Percentiles rank a stretch among this genome's conserved stretches.
Evolutionary conservation across 2,888 invertebrate genomes (phyloP).

Genomic region (Serrognathus titanus): DNA sequence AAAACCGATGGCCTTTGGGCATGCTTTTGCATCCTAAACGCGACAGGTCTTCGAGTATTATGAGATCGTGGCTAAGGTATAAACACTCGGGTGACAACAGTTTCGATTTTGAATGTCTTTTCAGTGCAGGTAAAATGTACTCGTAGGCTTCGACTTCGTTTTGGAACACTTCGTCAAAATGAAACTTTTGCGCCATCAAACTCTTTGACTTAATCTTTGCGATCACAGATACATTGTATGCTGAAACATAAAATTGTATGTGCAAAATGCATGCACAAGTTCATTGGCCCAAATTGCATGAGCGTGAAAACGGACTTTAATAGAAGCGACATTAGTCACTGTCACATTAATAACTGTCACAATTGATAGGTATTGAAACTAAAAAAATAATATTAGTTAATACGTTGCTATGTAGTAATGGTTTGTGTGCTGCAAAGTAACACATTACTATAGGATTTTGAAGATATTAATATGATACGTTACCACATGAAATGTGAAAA

Average conservation of each 20-base stretch:
- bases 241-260: constrained; percentile 16
- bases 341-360: no score
- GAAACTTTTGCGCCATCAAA: constrained; percentile 4
- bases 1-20: constrained; percentile 15
- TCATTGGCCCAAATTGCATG: no score
- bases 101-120: constrained; percentile 13
- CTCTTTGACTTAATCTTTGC: constrained; percentile 14
- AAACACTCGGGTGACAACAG: constrained; percentile 23
- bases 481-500: no score
- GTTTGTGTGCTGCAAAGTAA: no score
- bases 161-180: constrained; percentile 20
- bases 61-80: constrained; percentile 15
- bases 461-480: no score
- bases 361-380: no score
- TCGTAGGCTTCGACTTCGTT: constrained; percentile 28
- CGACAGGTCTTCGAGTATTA: constrained; percentile 25
- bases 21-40: constrained; percentile 15
- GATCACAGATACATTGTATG: constrained; percentile 16
- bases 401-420: no score
- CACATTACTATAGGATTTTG: no score
- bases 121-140: constrained; percentile 22
- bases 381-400: no score
- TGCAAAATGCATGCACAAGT: no score
- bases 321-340: no score
- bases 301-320: no score